Evolutionary conservation across 2,797 vertebrate genomes (phyloP).

Genomic region (Uromys caudimaculatus): DNA sequence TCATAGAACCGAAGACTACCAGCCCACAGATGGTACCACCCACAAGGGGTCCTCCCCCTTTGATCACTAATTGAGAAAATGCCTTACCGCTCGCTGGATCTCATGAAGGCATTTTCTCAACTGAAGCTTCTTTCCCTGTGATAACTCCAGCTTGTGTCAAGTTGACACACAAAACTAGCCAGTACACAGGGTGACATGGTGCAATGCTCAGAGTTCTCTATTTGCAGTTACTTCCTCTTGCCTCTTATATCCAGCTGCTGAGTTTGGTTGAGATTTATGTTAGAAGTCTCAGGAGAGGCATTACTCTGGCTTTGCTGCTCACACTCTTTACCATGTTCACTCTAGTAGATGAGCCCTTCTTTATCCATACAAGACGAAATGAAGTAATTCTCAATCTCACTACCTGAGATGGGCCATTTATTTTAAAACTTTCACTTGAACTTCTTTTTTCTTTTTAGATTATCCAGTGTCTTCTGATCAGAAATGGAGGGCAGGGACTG

Average conservation of each 20-base stretch:
- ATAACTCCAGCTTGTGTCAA: too few relatives aligned
- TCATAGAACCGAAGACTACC: too few relatives aligned
- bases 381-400: background rate
- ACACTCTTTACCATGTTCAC: background rate
- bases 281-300: background rate
- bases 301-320: background rate
- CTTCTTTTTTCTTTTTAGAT: constrained; percentile 28
- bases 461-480: background rate
- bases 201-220: background rate
- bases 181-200: background rate
- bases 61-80: too few relatives aligned
- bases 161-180: too few relatives aligned
- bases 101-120: too few relatives aligned
- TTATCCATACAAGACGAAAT: background rate
- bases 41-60: too few relatives aligned
- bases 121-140: too few relatives aligned
- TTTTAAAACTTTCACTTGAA: background rate
- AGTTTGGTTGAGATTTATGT: background rate
- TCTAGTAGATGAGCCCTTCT: background rate
- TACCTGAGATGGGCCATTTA: background rate
- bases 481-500: background rate
- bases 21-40: too few relatives aligned
- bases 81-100: too few relatives aligned
- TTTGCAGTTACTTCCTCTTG: background rate
- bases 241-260: background rate